Base-by-base conservation (phyloP, 2,797 vertebrate genomes). In the Gymnothorax javanicus region DNA sequence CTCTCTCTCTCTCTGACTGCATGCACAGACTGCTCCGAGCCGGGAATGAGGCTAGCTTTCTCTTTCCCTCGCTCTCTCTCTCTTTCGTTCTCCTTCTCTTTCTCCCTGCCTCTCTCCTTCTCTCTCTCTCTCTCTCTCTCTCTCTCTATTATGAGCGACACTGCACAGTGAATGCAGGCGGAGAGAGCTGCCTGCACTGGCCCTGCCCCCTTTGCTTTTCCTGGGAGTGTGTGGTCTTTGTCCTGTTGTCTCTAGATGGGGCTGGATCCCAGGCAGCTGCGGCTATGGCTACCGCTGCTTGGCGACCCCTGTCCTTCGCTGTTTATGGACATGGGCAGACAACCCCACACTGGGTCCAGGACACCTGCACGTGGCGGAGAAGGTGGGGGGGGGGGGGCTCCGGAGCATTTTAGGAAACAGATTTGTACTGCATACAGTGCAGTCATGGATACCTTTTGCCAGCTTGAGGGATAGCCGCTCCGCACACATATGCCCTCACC, bases 181-280 rank as follows among this genome's bases (percentile, higher is more conserved):
- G 92, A 91, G 89, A 90, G 88, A 84, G 90, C 91, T 91, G 91
- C 88, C 88, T 82, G 85, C 89, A 87, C 91, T 91, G 85, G 73
- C 84, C 23, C 89, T 83, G 86, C 88, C 84, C 83, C 87, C 87
- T 89, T 87, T 88, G 89, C 67, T 88, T 92, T 89, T 58, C 85
- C 85, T 84, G 90, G 88, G 91, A 91, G 91, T 88, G 91, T 88
- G 90, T 91, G 91, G 89, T 94, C 93, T 94, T 95, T 95, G 94
- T 95, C 94, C 94, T 93, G 93, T 92, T 89, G 92, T 89, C 89
- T 90, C 88, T 88, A 85, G 87, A 89, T 20, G 88, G 92, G 86
- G 90, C 71, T 86, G 86, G 88, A 87, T 88, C 83, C 87, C 89
- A 92, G 90, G 88, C 82, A 85, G 43, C 84, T 75, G 83, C 50